Evolutionary conservation across 1,140 invertebrate species (phyloP), one percentile per base, ranked within the genome.

Genomic region (Oedothorax gibbosus): DNA sequence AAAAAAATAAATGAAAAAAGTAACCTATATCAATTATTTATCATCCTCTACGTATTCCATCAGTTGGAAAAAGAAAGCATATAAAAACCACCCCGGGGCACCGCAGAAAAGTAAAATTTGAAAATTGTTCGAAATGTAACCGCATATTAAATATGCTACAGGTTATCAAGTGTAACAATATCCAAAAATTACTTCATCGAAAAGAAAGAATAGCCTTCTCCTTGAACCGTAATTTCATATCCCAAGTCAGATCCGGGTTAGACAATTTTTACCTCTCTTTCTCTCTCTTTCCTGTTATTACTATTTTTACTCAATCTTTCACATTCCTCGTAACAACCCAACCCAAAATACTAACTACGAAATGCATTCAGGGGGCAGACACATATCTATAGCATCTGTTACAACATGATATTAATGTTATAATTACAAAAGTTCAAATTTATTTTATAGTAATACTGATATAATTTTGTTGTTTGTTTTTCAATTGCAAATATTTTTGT

Each of bases 181-280:
- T 84, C 81, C 56, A 60, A 76, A 84, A 84, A 76, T 84, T 84
- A 76, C 81, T 62, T 69, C 81, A 75, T 75, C 81, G n/a, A 62
- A 84, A 84, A 76, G 62, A 84, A 84, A 75, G 81, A 84, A 75
- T 84, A 75, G 81, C 71, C 65, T 75, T 84, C 64, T 53, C 81
- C 81, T 84, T 84, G 81, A 84, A 84, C 81, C 56, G 72, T 84
- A 84, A 84, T 84, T 84, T 84, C 81, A 84, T 84, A 84, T 75
- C 81, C 72, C 76, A 72, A 84, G 81, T 64, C 65, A 84, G 81
- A 84, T 84, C 81, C 81, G 81, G 81, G 81, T 75, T 56, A 76
- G 71, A 54, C 75, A 76, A 73, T 75, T 84, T 84, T 84, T 84
- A 75, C 81, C 81, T 35, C 35, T 35, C 35, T 35, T 35, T 35